Conservation (phyloP, 1,140 invertebrate species). For the Aphaenogaster ashmeadi region DNA sequence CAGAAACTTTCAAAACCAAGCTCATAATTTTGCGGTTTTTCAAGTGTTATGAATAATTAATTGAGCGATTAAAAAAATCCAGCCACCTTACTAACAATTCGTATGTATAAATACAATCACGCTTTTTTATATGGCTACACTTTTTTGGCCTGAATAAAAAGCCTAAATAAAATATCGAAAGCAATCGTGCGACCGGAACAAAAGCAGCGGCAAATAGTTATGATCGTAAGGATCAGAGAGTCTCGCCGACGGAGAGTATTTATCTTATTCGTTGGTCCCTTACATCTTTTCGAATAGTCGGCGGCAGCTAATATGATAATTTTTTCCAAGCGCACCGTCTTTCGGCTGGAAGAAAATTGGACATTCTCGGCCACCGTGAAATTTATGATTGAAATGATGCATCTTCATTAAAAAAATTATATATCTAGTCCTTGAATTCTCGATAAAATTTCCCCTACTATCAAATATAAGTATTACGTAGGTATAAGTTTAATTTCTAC, state of each 20-base stretch:
- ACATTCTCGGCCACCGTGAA: constrained; percentile 27
- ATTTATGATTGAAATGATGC: constrained; percentile 48
- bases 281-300: constrained; percentile 53
- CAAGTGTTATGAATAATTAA: background rate
- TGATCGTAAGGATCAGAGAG: constrained; percentile 43
- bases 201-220: constrained; percentile 23
- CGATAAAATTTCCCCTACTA: background rate
- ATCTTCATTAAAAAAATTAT: constrained; percentile 30
- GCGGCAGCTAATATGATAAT: constrained; percentile 48
- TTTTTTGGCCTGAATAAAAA: background rate
- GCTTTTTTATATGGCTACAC: background rate
- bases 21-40: background rate
- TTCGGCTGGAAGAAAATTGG: constrained; percentile 61
- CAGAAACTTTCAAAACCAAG: background rate
- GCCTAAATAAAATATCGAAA: constrained; percentile 1
- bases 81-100: background rate
- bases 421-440: background rate
- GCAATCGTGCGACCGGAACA: constrained; percentile 7
- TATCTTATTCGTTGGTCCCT: constrained; percentile 48
- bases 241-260: constrained; percentile 50
- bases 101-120: background rate
- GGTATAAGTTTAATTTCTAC: background rate
- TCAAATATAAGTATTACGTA: background rate
- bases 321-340: constrained; percentile 43
- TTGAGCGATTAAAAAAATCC: background rate